Base-by-base conservation (phyloP, 1,140 invertebrate species). In the Mylabris phalerata region DNA sequence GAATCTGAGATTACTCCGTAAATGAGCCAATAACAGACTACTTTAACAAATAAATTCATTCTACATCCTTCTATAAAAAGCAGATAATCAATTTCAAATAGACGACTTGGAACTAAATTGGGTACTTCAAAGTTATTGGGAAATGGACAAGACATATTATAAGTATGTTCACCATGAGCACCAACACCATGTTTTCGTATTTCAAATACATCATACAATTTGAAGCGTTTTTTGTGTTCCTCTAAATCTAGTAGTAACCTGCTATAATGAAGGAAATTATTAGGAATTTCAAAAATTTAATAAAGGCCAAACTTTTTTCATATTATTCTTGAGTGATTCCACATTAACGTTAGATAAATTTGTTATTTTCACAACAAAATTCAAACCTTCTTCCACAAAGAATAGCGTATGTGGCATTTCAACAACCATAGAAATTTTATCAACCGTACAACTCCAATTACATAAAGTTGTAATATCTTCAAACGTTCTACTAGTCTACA, bases 341-440 rank as follows among this genome's bases (percentile, higher is more conserved):
- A 60, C 59, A 48, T 60, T 60, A 11, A 50, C 41, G 32, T 60
- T 60, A 2, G 59, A 60, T 39, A 60, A 11, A 49, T 60, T 60
- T 0, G 48, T 55, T 50, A 60, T 9, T 11, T 13, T 41, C 4
- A 60, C 10, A 38, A 13, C 45, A 19, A 60, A 47, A 4, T 40
- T 48, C 5, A 60, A 32, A 4, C 25, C 43, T 55, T 60, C 59
- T 3, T 51, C 59, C 25, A 51, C 47, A 3, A 55, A 13, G 46
- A 60, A 55, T n/a, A 51, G 51, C 2, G 24, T 60, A 48, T 55
- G 55, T 5, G 47, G 42, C 10, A 60, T 45, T 46, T 60, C 42
- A 9, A 55, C 42, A 39, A 55, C 51, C 0, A 60, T n/a, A 3
- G 47, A 38, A 11, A 60, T 43, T 10, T 50, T 24, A 13, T 51